phyloP scores from a whole-genome alignment of 1,140 invertebrate genomes.

The Mercenaria mercenaria region DNA sequence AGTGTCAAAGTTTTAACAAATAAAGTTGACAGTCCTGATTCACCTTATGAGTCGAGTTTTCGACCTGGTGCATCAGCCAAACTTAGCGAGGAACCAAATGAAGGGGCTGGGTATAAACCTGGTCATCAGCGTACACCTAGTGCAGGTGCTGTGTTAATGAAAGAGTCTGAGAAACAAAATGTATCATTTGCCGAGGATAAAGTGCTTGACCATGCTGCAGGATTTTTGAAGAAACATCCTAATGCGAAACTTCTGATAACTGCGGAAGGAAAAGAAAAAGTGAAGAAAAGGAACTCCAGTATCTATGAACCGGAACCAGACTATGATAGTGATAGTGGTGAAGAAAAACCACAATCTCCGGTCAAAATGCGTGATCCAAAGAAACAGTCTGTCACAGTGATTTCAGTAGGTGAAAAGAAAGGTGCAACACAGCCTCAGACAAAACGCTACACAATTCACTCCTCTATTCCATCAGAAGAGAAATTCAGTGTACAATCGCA shows the following conservation, averaged over 20 bases:
- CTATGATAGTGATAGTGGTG: conserved; percentile 81
- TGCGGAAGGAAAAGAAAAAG: conserved; percentile 76
- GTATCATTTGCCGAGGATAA: conserved; percentile 83
- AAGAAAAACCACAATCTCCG: conserved; percentile 64
- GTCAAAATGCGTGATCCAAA: conserved; percentile 33
- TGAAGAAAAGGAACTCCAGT: conserved; percentile 56
- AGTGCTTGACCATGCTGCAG: conserved; percentile 79
- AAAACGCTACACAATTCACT: conserved; percentile 71
- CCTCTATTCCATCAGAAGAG: conserved; percentile 71
- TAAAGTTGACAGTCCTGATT: conserved; percentile 59
- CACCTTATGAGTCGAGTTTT: conserved; percentile 84
- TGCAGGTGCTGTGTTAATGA: conserved; percentile 59
- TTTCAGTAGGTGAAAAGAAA: conserved; percentile 73
- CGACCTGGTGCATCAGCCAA: conserved; percentile 81
- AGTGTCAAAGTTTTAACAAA: conserved; percentile 47
- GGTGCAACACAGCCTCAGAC: conserved; percentile 34
- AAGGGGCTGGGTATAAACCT: conserved; percentile 69
- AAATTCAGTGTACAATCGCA: conserved; percentile 7
- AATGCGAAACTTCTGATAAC: conserved; percentile 83
- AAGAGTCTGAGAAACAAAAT: conserved; percentile 66
- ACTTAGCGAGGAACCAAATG: conserved; percentile 76
- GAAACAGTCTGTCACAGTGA: conserved; percentile 75
- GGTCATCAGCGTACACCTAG: conserved; percentile 73
- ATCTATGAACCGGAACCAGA: conserved; percentile 80
- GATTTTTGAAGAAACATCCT: conserved; percentile 82